A percentile compares a stretch with the other conserved stretches of the same genome.
These are phyloP conservation scores for Sisor rabdophorus DNA, from an alignment of 2,113 vertebrate species.

Conservation along the genomic window DNA sequence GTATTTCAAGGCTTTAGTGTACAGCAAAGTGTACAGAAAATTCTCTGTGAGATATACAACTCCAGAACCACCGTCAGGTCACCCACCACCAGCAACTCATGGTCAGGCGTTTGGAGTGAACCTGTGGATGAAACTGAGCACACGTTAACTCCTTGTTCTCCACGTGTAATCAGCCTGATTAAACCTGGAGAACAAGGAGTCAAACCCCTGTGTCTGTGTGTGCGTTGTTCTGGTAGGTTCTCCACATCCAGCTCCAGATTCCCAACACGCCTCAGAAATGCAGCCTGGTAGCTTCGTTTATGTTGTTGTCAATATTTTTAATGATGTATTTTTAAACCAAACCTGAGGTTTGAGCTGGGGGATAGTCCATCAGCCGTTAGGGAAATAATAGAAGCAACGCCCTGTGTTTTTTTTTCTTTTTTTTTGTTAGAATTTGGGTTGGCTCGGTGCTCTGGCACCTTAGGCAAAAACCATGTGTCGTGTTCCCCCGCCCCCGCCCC, in stretches of 20 bases:
- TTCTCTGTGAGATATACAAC: too few relatives aligned
- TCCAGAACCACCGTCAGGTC: too few relatives aligned
- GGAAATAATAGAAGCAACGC: too few relatives aligned
- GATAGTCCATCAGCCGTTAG: too few relatives aligned
- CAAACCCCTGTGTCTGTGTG: slow-evolving; percentile 29
- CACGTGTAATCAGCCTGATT: neutral
- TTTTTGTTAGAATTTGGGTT: too few relatives aligned
- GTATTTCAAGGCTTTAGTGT: neutral
- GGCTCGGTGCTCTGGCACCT: too few relatives aligned
- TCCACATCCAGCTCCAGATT: slow-evolving; percentile 22
- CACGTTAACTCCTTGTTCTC: neutral
- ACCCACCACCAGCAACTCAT: too few relatives aligned
- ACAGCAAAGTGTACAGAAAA: too few relatives aligned
- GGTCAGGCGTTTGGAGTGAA: neutral
- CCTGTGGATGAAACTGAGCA: neutral
- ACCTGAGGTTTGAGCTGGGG: neutral
- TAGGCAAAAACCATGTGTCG: too few relatives aligned
- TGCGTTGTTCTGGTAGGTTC: slow-evolving; percentile 28
- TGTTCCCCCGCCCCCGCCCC: too few relatives aligned
- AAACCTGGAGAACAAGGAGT: slow-evolving; percentile 4
- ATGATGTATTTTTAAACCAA: neutral
- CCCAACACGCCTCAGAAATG: slow-evolving; percentile 14
- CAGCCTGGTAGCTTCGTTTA: slow-evolving; percentile 16
- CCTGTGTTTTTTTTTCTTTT: too few relatives aligned
- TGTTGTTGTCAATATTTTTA: neutral